Evolutionary conservation across 2,888 invertebrate species (phyloP).

Genomic region (Dysmachus trigonus): DNA sequence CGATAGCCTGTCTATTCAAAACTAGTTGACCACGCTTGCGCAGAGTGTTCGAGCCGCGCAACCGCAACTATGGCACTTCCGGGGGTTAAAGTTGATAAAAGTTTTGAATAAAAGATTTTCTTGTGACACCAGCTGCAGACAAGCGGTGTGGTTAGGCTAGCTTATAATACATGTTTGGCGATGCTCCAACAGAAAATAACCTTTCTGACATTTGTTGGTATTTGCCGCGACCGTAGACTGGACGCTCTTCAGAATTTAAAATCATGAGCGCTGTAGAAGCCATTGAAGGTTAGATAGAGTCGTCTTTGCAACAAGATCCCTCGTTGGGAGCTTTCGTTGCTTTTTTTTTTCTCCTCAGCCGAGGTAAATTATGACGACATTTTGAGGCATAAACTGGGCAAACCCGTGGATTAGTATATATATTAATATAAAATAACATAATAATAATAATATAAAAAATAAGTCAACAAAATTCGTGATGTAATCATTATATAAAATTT

Average conservation of each 20-base stretch:
- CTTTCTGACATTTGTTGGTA: background rate
- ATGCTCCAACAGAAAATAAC: background rate
- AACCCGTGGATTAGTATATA: too few species aligned
- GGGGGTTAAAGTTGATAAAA: constrained; percentile 36
- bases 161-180: background rate
- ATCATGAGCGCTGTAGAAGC: background rate
- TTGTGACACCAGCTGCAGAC: background rate
- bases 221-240: background rate
- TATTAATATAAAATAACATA: too few species aligned
- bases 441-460: too few species aligned
- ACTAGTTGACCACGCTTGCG: background rate
- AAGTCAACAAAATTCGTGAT: too few species aligned
- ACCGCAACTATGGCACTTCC: background rate
- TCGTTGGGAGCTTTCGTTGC: background rate
- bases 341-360: background rate
- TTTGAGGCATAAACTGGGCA: background rate
- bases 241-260: background rate
- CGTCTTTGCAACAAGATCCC: background rate
- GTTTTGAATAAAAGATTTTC: constrained; percentile 42
- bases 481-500: too few species aligned
- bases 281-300: background rate
- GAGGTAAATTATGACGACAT: background rate
- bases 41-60: background rate
- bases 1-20: background rate
- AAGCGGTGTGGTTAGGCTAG: background rate